Evolutionary conservation across 2,888 invertebrate species (phyloP), one percentile per base, ranked within the genome.

Genomic region (Melinopterus prodromus): DNA sequence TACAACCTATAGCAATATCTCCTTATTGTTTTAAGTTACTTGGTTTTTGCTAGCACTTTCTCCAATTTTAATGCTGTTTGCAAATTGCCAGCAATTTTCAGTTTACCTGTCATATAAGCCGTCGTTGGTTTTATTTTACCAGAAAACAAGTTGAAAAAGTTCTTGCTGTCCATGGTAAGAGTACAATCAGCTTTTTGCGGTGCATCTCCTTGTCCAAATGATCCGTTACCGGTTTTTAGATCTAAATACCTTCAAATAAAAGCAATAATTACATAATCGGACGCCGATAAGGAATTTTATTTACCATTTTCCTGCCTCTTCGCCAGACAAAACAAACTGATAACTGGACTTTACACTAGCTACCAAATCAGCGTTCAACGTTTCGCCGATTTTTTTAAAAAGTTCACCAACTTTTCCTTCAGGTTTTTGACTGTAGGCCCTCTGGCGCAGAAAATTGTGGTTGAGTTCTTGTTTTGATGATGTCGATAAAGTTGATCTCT

Each of bases 61-160:
- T 99, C 98, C 81, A 99, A 90, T 88, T 98, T 98, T 94, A 99
- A 95, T 0, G 99, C 99, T 88, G 97, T 96, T 85, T 95, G 96
- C 85, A 99, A 91, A 87, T 98, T 97, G 0, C 99, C 99, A 83
- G 92, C 92, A 84, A 99, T 96, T 90, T 98, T 98, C 84, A 99
- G 90, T 90, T 98, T 98, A 77, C 99, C 99, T 87, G 95, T 95
- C 98, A 99, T 98, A 89, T 98, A 98, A 0, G 99, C 99, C 1
- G 94, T 93, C 0, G 98, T 94, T 2, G 99, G 95, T 87, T 97
- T 98, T 84, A 98, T 86, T 90, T 98, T 96, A 90, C 96, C 96
- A 77, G 93, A 90, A 87, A 96, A 96, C 95, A 96, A 94, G 12
- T 94, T 94, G 77, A 94, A 93, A 87, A 96, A 96, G 87, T 96